phyloP scores from a whole-genome alignment of 2,888 invertebrate genomes.

The Apodemia duryi region DNA sequence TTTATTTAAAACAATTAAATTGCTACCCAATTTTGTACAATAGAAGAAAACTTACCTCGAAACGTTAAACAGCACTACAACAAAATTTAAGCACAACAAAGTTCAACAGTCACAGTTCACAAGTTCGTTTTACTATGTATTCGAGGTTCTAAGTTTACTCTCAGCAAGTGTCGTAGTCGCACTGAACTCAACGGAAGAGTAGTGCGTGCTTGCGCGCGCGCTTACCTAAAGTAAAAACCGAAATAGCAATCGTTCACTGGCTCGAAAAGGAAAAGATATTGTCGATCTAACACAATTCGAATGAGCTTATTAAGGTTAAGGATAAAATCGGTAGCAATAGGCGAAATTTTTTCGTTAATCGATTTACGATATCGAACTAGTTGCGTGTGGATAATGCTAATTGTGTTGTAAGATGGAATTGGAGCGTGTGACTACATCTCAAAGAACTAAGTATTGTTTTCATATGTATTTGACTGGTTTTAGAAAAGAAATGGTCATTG shows the following conservation, averaged over 20 bases:
- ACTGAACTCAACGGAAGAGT: slow-evolving; percentile 70
- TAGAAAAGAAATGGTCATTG: slow-evolving; percentile 7
- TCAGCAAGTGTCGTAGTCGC: slow-evolving; percentile 65
- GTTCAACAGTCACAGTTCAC: slow-evolving; percentile 66
- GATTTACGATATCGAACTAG: slow-evolving; percentile 45
- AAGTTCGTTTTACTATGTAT: slow-evolving; percentile 42
- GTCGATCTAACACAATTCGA: slow-evolving; percentile 53
- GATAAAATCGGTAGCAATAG: slow-evolving; percentile 54
- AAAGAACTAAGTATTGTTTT: not conserved
- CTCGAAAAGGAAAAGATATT: slow-evolving; percentile 54
- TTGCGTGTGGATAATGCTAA: slow-evolving; percentile 34
- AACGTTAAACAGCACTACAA: slow-evolving; percentile 28
- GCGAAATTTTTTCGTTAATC: slow-evolving; percentile 48
- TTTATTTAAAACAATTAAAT: too few relatives aligned
- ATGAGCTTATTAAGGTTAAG: slow-evolving; percentile 70
- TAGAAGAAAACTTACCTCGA: slow-evolving; percentile 33
- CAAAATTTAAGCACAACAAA: slow-evolving; percentile 55
- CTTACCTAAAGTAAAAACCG: slow-evolving; percentile 64
- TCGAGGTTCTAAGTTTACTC: slow-evolving; percentile 68
- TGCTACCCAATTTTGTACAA: slow-evolving; percentile 25
- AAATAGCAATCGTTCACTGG: slow-evolving; percentile 51
- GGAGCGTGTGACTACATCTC: slow-evolving; percentile 48
- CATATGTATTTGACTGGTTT: not conserved
- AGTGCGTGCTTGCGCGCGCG: slow-evolving; percentile 60
- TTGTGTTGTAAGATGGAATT: slow-evolving; percentile 43